Percentiles rank a stretch among this genome's conserved stretches.
These are phyloP conservation scores for Knipowitschia caucasica DNA, from an alignment of 2,797 vertebrate genomes.

Conservation along the genomic window DNA sequence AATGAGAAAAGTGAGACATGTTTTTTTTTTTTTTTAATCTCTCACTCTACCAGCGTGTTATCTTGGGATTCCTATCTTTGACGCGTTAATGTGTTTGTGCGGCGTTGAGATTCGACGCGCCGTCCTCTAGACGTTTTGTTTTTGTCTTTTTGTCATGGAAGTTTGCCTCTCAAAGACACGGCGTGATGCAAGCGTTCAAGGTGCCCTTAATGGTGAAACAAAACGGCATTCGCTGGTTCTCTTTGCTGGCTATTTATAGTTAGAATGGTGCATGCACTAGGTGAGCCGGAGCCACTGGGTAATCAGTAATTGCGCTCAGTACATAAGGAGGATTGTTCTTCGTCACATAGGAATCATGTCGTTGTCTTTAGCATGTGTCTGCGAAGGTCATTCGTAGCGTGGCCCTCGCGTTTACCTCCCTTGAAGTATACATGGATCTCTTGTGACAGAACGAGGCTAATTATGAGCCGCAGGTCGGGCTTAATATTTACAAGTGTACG, in stretches of 20 bases:
- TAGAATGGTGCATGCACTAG: background rate
- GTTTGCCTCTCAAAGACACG: slow-evolving; percentile 53
- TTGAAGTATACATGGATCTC: background rate
- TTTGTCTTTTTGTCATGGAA: slow-evolving; percentile 14
- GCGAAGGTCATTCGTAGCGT: background rate
- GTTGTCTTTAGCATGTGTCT: background rate
- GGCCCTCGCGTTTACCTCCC: background rate
- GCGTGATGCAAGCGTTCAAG: slow-evolving; percentile 33
- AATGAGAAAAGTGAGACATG: slow-evolving; percentile 19
- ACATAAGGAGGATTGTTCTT: too few relatives aligned
- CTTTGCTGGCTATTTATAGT: slow-evolving; percentile 4
- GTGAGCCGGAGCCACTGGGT: background rate
- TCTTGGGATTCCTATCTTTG: slow-evolving; percentile 59
- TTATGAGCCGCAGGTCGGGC: background rate
- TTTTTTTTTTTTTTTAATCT: too few relatives aligned
- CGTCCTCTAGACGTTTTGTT: slow-evolving; percentile 31
- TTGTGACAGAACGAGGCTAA: background rate
- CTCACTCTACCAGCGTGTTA: slow-evolving; percentile 33
- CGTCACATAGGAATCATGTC: background rate
- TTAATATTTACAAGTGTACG: background rate
- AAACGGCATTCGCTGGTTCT: slow-evolving; percentile 37
- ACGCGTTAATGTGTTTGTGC: slow-evolving; percentile 52
- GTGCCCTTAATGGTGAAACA: slow-evolving; percentile 32
- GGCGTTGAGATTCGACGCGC: slow-evolving; percentile 38
- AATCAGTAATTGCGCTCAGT: background rate